Evolutionary conservation across 2,888 invertebrate genomes (phyloP).

Genomic region (Cosmia pyralina): DNA sequence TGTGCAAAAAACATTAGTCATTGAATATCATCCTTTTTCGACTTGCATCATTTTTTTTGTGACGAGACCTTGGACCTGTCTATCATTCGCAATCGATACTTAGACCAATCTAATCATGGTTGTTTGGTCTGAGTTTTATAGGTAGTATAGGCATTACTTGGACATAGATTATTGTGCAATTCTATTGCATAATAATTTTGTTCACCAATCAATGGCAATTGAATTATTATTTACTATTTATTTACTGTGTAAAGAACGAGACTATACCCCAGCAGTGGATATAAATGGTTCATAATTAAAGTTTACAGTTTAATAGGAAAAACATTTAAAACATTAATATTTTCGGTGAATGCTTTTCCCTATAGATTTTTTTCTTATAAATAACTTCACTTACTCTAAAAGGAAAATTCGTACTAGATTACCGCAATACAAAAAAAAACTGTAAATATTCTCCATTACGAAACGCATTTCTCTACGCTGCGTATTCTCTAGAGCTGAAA

Average conservation of each 20-base stretch:
- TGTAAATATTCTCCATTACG: conserved; percentile 13
- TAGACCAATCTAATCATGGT: conserved; percentile 24
- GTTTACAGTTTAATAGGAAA: background rate
- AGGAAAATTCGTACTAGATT: conserved; percentile 41
- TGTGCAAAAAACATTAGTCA: conserved; percentile 32
- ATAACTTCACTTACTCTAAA: background rate
- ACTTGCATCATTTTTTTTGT: conserved; percentile 30
- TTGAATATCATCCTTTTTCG: background rate
- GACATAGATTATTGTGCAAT: conserved; percentile 3
- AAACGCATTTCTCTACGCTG: conserved; percentile 34
- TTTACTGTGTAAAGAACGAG: background rate
- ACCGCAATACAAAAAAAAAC: conserved; percentile 6
- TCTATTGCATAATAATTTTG: no score
- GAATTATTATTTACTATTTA: background rate
- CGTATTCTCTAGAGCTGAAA: conserved; percentile 65
- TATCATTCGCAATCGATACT: conserved; percentile 8
- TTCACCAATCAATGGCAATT: background rate
- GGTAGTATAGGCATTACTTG: background rate
- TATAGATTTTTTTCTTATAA: background rate
- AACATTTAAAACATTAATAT: background rate
- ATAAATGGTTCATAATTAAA: background rate
- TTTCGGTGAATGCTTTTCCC: background rate
- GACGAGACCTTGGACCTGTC: background rate
- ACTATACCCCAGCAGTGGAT: background rate
- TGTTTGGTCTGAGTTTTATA: background rate